Evolutionary conservation across 2,797 vertebrate species (phyloP), one percentile per base, ranked within the genome.

Genomic region (Acrossocheilus fasciatus): DNA sequence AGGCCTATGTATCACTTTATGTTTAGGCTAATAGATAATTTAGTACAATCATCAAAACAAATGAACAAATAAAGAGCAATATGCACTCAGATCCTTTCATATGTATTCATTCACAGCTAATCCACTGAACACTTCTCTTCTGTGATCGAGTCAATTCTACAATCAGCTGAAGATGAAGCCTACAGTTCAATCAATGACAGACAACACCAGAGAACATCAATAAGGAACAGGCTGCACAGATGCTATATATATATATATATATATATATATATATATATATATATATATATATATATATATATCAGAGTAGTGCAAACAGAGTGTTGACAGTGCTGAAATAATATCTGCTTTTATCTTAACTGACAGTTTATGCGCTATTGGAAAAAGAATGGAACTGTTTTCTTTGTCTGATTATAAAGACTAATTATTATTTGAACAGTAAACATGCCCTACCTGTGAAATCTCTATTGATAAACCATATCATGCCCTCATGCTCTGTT

Each of bases 211-310:
- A 73, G 2, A 64, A 18, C 72, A 84, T 78, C 47, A 78, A 70
- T 69, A 78, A 84, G 36, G 2, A 14, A 69, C 64, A 54, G 47
- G 6, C 4, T 85, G 36, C 23, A 85, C n/a, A 68, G 15, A 84
- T 11, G 14, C 45, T 84, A 34, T 34, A 34, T 34, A 36, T 36
- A 36, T 36, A 36, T 36, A 36, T 36, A 36, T 36, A 15, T 50
- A 75, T 64, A 34, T 34, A 34, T 34, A 36, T 36, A 36, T 36
- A 36, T 36, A 36, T 36, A 36, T 36, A 15, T 50, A 75, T 64
- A 34, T 34, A 34, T 34, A 34, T 34, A 34, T 34, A 36, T 36
- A 36, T 36, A 36, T 36, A 36, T 36, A 36, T 36, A 15, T 50
- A 75, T 64, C 73, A 69, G 11, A 11, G 47, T 9, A 30, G 14